Percentiles rank a stretch among this genome's conserved stretches.
Conservation (phyloP, 2,797 vertebrate genomes). For the Eospalax fontanierii region DNA sequence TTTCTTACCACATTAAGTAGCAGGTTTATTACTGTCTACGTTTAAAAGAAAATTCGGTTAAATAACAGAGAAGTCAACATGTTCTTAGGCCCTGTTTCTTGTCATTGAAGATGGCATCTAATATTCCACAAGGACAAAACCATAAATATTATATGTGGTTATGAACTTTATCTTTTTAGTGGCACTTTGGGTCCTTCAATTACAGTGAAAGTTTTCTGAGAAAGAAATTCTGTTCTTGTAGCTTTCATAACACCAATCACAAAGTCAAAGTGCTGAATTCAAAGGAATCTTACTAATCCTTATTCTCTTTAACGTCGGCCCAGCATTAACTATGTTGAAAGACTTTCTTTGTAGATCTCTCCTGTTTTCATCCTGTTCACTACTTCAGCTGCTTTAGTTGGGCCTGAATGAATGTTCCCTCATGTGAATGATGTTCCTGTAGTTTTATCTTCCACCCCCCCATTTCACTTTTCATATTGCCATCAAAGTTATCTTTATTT, state of each 20-base stretch:
- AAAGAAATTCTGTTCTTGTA: constrained; percentile 5
- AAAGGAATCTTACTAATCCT: constrained; percentile 45
- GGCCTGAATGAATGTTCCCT: neutral
- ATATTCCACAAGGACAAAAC: constrained; percentile 32
- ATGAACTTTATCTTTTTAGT: constrained; percentile 34
- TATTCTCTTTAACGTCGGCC: constrained; percentile 42
- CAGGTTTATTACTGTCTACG: constrained; percentile 27
- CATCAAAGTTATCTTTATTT: constrained; percentile 39
- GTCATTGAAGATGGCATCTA: neutral
- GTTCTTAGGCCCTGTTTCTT: neutral
- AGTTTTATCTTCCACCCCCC: neutral
- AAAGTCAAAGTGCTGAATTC: constrained; percentile 58
- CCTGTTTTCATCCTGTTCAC: constrained; percentile 27
- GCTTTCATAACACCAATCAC: constrained; percentile 47
- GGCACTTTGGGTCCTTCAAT: constrained; percentile 40
- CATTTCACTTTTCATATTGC: neutral
- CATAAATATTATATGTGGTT: constrained; percentile 17
- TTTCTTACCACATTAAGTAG: neutral
- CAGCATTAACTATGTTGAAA: constrained; percentile 19
- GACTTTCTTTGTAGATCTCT: constrained; percentile 25
- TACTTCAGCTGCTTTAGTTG: neutral
- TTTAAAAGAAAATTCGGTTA: constrained; percentile 21
- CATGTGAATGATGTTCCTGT: neutral
- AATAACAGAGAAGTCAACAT: neutral
- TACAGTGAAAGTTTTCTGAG: constrained; percentile 56